phyloP scores from a whole-genome alignment of 2,888 invertebrate genomes.

The Acanthacorydalis orientalis region DNA sequence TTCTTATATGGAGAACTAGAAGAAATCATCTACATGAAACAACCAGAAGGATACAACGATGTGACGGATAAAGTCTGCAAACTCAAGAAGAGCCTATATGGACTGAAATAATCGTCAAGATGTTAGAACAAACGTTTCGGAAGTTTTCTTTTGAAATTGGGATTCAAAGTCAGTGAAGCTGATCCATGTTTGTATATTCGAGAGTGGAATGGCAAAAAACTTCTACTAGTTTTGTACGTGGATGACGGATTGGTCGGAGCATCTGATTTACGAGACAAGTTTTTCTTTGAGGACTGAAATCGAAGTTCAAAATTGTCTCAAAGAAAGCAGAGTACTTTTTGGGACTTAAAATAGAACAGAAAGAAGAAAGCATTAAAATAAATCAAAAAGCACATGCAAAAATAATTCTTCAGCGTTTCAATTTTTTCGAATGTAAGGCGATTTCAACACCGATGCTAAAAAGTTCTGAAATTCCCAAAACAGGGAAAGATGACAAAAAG shows the following conservation, averaged over 20 bases:
- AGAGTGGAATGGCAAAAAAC: not conserved
- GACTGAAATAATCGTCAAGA: no score
- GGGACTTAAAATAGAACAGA: not conserved
- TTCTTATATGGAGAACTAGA: conserved; percentile 7
- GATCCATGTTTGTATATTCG: not conserved
- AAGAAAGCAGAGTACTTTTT: not conserved
- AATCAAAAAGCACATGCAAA: not conserved
- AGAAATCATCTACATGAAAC: conserved; percentile 8
- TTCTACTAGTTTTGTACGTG: conserved; percentile 3
- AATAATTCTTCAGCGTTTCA: not conserved
- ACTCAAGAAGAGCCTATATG: no score
- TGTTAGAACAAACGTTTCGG: not conserved
- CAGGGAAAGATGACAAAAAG: not conserved
- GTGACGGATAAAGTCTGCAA: not conserved
- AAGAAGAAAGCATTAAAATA: not conserved
- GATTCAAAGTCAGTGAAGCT: not conserved
- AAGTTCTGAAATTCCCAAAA: not conserved
- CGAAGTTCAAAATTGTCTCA: not conserved
- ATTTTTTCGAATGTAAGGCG: not conserved
- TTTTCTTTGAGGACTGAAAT: not conserved
- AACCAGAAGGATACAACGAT: conserved; percentile 3
- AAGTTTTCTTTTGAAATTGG: not conserved
- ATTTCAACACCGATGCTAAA: not conserved
- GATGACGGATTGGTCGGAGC: conserved; percentile 4
- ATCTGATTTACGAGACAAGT: not conserved